Evolutionary conservation across 2,797 vertebrate species (phyloP), one percentile per base, ranked within the genome.

Genomic region (Cyprinella venusta): DNA sequence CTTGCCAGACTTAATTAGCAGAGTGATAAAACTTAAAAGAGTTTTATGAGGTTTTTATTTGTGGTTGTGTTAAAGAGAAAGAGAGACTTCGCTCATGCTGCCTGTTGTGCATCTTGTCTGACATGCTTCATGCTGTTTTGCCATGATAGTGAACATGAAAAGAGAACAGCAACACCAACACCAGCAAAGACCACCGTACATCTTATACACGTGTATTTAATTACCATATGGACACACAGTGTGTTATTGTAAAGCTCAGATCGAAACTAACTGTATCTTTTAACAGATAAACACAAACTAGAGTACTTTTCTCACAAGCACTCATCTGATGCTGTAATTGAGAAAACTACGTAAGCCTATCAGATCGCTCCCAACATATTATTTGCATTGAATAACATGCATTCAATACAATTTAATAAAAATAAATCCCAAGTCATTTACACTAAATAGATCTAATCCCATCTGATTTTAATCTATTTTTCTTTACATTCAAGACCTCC

Each of bases 61-160:
- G 48, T 59, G 61, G 59, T 83, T 78, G 76, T 78, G 87, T 48
- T 80, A 69, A 9, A 54, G 56, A 63, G 36, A 86, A 30, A 30
- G 19, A 74, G 19, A 26, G 36, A 76, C 2, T 76, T 13, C 8
- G 1, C 56, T 36, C 56, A n/a, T 36, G 13, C 26, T 70, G 64
- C 52, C 59, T 77, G 71, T 26, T 64, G 48, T 76, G 21, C 74
- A 61, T 69, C 77, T 36, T 42, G 48, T 76, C 85, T 74, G 85
- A 83, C 76, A 45, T 59, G 30, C 30, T 56, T 40, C 9, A 8
- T 33, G 26, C 13, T 30, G 59, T 70, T 65, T 75, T 26, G 38
- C 74, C 48, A 30, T 52, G 69, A 65, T 40, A 42, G 67, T 5
- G 54, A 87, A 87, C 82, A 86, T 69, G 76, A 59, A 83, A 80